Evolutionary conservation across 2,888 invertebrate genomes (phyloP).

Genomic region (Galerucella pusilla): DNA sequence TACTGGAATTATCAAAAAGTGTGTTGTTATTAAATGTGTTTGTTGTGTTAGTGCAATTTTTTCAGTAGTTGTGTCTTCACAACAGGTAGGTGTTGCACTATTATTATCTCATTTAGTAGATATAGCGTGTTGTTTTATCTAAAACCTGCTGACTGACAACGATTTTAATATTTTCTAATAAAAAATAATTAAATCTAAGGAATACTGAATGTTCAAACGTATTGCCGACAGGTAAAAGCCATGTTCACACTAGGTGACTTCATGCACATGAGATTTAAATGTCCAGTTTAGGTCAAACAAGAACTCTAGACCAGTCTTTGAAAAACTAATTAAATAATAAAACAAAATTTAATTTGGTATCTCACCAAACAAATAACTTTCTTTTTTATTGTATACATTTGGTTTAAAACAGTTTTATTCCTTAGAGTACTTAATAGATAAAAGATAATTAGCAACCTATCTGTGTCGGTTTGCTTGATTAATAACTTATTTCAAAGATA

Average conservation of each 20-base stretch:
- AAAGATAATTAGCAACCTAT: neutral
- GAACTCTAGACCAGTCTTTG: conserved; percentile 2
- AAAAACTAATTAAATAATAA: neutral
- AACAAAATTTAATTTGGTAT: neutral
- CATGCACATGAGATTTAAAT: conserved; percentile 61
- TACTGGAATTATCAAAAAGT: conserved; percentile 28
- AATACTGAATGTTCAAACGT: conserved; percentile 46
- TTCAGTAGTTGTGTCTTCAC: conserved; percentile 53
- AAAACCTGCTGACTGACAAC: neutral
- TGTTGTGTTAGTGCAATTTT: conserved; percentile 50
- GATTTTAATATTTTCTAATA: conserved; percentile 25
- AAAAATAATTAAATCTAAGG: conserved; percentile 46
- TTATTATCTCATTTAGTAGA: conserved; percentile 20
- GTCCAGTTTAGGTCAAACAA: conserved; percentile 48
- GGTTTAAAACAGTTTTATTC: neutral
- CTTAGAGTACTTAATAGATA: neutral
- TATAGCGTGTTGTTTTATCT: conserved; percentile 9
- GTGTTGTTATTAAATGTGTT: conserved; percentile 45
- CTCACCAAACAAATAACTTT: too few species aligned
- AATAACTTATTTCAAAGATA: neutral
- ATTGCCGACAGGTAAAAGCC: conserved; percentile 61
- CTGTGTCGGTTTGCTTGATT: neutral
- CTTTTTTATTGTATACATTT: neutral
- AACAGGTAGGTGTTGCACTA: conserved; percentile 53
- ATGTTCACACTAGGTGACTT: conserved; percentile 57